Evolutionary conservation across 2,888 invertebrate genomes (phyloP).

Genomic region (Callinectes sapidus): DNA sequence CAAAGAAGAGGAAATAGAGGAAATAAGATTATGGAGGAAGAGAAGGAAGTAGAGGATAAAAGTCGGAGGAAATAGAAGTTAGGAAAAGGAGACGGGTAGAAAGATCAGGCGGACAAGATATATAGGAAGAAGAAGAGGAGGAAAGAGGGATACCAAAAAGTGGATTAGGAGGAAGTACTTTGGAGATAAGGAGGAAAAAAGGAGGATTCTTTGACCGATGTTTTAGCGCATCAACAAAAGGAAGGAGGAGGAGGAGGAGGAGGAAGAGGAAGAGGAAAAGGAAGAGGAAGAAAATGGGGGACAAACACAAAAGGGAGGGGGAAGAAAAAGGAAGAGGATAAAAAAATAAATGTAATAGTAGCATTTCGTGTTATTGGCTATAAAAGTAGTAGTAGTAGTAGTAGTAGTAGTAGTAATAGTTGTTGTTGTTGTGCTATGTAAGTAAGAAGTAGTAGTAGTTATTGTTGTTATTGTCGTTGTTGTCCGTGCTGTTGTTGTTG

Average conservation of each 20-base stretch:
- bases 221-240: no score
- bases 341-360: background rate
- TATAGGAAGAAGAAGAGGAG: background rate
- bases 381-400: background rate
- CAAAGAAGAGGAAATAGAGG: background rate
- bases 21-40: background rate
- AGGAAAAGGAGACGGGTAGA: background rate
- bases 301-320: no score
- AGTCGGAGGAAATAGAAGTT: background rate
- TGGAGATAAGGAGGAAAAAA: background rate
- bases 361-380: background rate
- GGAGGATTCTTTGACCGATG: no score
- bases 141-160: background rate
- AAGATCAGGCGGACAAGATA: background rate
- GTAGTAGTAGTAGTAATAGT: no score
- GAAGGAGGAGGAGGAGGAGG: background rate
- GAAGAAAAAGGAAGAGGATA: background rate
- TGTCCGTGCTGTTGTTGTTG: no score
- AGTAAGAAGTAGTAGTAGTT: background rate
- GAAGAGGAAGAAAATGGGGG: background rate
- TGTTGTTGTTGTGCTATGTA: no score
- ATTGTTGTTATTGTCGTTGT: no score
- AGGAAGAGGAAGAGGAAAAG: background rate
- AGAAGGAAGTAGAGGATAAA: background rate
- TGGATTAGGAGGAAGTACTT: background rate